Evolutionary conservation across 2,888 invertebrate species (phyloP).

Genomic region (Agriopis marginaria): DNA sequence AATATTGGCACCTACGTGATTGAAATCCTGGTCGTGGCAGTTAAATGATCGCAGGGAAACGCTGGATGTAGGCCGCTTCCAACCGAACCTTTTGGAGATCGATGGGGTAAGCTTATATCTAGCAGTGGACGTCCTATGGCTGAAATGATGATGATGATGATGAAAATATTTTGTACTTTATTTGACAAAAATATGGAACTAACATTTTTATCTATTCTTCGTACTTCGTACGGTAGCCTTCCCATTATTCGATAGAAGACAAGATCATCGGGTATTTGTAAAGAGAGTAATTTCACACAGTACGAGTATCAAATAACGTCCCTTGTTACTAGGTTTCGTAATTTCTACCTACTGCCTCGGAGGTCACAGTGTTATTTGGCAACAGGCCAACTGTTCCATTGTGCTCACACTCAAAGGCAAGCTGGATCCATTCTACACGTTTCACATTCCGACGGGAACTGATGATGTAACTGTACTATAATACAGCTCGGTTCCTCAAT

Average conservation of each 20-base stretch:
- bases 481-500: background rate
- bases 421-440: constrained; percentile 23
- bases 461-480: constrained; percentile 17
- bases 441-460: constrained; percentile 17
- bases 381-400: constrained; percentile 45
- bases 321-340: constrained; percentile 17
- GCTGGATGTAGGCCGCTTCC: too few relatives aligned
- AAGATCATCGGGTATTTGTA: constrained; percentile 2
- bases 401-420: constrained; percentile 38
- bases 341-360: constrained; percentile 12
- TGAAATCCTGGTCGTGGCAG: too few relatives aligned
- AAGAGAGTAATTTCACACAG: constrained; percentile 18
- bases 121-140: too few relatives aligned
- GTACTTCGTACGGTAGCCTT: too few relatives aligned
- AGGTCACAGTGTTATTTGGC: constrained; percentile 48
- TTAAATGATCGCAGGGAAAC: too few relatives aligned
- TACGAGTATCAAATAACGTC: constrained; percentile 18
- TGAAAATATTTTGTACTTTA: too few relatives aligned
- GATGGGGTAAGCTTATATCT: too few relatives aligned
- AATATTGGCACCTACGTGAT: background rate
- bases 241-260: background rate
- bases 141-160: too few relatives aligned
- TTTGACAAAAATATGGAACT: too few relatives aligned
- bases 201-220: too few relatives aligned
- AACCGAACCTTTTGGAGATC: too few relatives aligned